Percentiles rank a stretch among this genome's conserved stretches.
These are phyloP conservation scores for Palythoa grandis DNA, from an alignment of 92 coral and sea anemone species.

Conservation along the genomic window DNA sequence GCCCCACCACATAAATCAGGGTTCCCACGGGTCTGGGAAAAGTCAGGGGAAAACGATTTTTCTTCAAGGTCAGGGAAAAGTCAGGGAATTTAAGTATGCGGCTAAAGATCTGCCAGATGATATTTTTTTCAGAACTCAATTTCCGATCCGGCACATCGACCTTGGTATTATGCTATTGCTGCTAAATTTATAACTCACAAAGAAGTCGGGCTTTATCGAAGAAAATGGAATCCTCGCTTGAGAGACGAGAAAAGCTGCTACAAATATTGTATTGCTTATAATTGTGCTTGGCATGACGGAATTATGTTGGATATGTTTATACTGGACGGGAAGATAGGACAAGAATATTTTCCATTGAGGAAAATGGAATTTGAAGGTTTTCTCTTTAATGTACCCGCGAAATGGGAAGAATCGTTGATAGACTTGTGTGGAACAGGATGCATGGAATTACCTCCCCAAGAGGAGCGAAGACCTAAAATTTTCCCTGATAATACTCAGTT, in stretches of 20 bases:
- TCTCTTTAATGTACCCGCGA: constrained; percentile 60
- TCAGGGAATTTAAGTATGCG: constrained; percentile 47
- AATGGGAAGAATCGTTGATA: constrained; percentile 55
- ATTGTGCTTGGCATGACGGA: constrained; percentile 22
- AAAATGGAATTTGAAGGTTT: constrained; percentile 77
- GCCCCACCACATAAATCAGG: no score
- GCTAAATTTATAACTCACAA: constrained; percentile 9
- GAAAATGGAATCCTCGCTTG: constrained; percentile 73
- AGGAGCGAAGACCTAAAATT: constrained; percentile 34
- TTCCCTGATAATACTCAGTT: constrained; percentile 32
- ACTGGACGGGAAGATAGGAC: background rate
- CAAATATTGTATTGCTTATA: constrained; percentile 59
- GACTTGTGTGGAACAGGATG: constrained; percentile 47
- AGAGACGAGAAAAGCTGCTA: constrained; percentile 79
- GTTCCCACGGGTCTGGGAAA: no score
- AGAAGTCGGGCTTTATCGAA: constrained; percentile 62
- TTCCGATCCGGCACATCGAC: constrained; percentile 63
- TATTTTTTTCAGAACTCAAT: constrained; percentile 73
- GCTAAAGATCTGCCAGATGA: constrained; percentile 67
- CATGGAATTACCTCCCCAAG: constrained; percentile 57
- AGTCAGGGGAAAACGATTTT: no score
- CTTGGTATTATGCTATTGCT: constrained; percentile 35
- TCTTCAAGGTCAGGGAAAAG: no score
- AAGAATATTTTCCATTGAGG: constrained; percentile 55
- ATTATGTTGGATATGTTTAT: constrained; percentile 73